Evolutionary conservation across 2,888 invertebrate genomes (phyloP), one percentile per base, ranked within the genome.

Genomic region (Arctia plantaginis): DNA sequence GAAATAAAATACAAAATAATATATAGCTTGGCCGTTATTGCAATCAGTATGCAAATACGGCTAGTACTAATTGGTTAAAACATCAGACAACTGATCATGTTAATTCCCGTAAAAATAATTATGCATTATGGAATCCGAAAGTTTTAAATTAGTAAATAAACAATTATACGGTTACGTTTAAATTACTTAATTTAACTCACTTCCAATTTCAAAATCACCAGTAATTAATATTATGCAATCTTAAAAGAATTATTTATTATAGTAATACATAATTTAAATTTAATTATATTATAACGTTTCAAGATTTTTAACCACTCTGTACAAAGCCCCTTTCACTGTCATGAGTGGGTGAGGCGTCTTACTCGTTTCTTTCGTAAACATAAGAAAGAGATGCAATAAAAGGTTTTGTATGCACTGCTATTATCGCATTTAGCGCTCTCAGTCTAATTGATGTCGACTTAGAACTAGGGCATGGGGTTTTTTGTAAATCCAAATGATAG

Each of bases 301-400:
- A 74, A 71, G 64, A 77, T 85, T 82, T 85, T 84, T 82, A 70
- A 66, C 51, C 85, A 77, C 72, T 81, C 85, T 6, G 86, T 89
- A 90, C 88, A 79, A 76, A 85, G 86, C 88, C 88, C 89, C 90
- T 90, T 90, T 90, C 89, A 89, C 89, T 89, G 87, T 83, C 84
- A 81, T 66, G 82, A 86, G 86, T 86, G 77, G 72, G 84, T 73
- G 66, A 80, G 74, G 83, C 71, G 23, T 77, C 79, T 78, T 23
- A 10, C 81, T 81, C 73, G 39, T 80, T 84, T 76, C 27, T 41
- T 72, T 67, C 13, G 12, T 7, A 0, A 73, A 74, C 23, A 73
- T 75, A 68, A 71, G 79, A 85, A 73, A 79, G 81, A 82, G 80
- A 85, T 1, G 35, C 20, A 73, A 65, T 18, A 73, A 74, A 76